phyloP scores from a whole-genome alignment of 2,113 vertebrate species.

The Anser cygnoides region DNA sequence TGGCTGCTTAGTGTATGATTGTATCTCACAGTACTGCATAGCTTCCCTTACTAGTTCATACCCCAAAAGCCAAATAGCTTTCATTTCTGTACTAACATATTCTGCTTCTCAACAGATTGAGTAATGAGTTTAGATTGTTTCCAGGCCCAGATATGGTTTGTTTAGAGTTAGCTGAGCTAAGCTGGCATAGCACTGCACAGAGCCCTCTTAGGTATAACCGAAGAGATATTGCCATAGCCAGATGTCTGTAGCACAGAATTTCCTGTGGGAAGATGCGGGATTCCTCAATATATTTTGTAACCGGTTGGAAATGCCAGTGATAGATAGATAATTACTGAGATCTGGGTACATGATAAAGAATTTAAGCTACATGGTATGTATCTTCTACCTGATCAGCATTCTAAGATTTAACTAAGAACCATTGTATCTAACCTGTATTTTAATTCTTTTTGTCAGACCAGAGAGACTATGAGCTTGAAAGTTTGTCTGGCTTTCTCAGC shows the following conservation, averaged over 20 bases:
- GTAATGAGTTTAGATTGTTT: not conserved
- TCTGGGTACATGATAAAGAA: not conserved
- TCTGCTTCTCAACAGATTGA: not conserved
- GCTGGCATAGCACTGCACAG: not conserved
- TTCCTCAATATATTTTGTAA: not conserved
- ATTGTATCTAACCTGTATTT: not conserved
- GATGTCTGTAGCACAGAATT: not conserved
- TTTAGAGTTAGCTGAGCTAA: not conserved
- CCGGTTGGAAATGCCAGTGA: not conserved
- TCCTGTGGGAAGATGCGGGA: not conserved
- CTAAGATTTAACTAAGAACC: not conserved
- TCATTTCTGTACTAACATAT: not conserved
- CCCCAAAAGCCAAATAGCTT: not conserved
- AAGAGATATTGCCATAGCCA: not conserved
- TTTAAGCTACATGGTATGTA: not conserved
- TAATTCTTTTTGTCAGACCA: not conserved
- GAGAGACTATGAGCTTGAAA: not conserved
- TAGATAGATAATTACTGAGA: not conserved
- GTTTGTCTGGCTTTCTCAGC: not conserved
- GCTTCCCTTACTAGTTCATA: not conserved
- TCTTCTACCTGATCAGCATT: not conserved
- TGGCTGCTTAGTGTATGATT: not conserved
- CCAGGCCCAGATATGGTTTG: not conserved
- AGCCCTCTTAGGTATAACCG: not conserved
- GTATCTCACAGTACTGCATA: not conserved